A percentile compares a stretch with the other conserved stretches of the same genome.
These are phyloP conservation scores for Craniophora ligustri DNA, from an alignment of 2,888 invertebrate species.

Conservation along the genomic window DNA sequence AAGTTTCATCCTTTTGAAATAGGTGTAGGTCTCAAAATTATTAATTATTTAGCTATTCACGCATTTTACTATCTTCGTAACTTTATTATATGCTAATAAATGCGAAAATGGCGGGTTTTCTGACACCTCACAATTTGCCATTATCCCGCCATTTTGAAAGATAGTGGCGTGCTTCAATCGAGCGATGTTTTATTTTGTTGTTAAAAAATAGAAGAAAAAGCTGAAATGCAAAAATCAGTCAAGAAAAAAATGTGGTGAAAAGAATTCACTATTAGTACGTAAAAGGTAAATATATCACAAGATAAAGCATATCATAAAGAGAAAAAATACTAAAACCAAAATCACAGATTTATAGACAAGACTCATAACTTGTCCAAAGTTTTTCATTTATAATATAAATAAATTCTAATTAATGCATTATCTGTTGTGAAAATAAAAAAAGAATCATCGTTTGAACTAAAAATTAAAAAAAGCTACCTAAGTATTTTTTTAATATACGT, in stretches of 20 bases:
- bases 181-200: conserved; percentile 39
- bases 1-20: conserved; percentile 49
- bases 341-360: conserved; percentile 86
- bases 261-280: conserved; percentile 71
- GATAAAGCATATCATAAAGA: conserved; percentile 77
- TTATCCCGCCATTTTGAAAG: conserved; percentile 28
- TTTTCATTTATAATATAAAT: conserved; percentile 81
- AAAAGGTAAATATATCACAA: conserved; percentile 81
- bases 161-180: conserved; percentile 42
- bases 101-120: conserved; percentile 13
- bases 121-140: conserved; percentile 14
- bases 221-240: conserved; percentile 78
- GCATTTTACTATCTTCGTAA: conserved; percentile 37
- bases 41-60: conserved; percentile 29
- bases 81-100: conserved; percentile 6
- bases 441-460: conserved; percentile 85
- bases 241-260: conserved; percentile 64
- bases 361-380: conserved; percentile 81
- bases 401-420: conserved; percentile 77
- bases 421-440: conserved; percentile 72
- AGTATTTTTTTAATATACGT: conserved; percentile 76
- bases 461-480: conserved; percentile 76
- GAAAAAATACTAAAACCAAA: conserved; percentile 86
- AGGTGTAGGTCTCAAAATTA: conserved; percentile 50
- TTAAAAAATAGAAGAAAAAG: conserved; percentile 62